Conservation (phyloP, 92 coral and sea anemone species). For the Palythoa grandiflora region DNA sequence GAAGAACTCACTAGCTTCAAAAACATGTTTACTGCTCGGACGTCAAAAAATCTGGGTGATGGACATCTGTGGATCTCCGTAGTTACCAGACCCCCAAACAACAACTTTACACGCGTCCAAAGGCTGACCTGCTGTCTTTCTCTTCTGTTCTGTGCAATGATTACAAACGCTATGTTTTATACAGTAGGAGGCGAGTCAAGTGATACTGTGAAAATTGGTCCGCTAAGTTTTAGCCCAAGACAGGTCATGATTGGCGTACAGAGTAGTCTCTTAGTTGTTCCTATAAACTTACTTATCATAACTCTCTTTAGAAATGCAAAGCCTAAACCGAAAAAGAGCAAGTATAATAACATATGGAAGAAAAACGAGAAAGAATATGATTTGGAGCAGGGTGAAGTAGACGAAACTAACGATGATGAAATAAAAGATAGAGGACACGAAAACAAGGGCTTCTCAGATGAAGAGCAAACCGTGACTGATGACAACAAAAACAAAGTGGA, state of each 20-base stretch:
- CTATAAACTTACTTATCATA: slow-evolving; percentile 60
- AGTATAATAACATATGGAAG: not conserved
- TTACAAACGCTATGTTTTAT: slow-evolving; percentile 68
- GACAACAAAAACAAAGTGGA: not conserved
- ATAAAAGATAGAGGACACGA: not conserved
- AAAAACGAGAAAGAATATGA: not conserved
- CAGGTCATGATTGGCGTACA: slow-evolving; percentile 64
- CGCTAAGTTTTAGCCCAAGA: slow-evolving; percentile 53
- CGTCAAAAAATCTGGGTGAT: slow-evolving; percentile 76
- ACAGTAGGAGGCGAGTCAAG: slow-evolving; percentile 35
- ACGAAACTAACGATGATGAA: not conserved
- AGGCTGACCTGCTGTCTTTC: slow-evolving; percentile 67
- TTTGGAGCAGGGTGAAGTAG: not conserved
- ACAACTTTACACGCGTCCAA: slow-evolving; percentile 81
- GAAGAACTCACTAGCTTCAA: slow-evolving; percentile 77
- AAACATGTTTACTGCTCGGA: slow-evolving; percentile 72
- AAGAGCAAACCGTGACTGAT: not conserved
- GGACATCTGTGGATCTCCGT: slow-evolving; percentile 88
- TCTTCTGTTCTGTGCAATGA: slow-evolving; percentile 64
- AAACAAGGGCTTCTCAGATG: slow-evolving; percentile 1
- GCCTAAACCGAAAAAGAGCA: slow-evolving; percentile 49
- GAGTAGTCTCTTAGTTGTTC: slow-evolving; percentile 57
- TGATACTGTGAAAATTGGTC: slow-evolving; percentile 57
- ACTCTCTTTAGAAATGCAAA: slow-evolving; percentile 60
- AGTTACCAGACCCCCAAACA: slow-evolving; percentile 76